Evolutionary conservation across 2,888 invertebrate genomes (phyloP).

Genomic region (Eupsilia transversa): DNA sequence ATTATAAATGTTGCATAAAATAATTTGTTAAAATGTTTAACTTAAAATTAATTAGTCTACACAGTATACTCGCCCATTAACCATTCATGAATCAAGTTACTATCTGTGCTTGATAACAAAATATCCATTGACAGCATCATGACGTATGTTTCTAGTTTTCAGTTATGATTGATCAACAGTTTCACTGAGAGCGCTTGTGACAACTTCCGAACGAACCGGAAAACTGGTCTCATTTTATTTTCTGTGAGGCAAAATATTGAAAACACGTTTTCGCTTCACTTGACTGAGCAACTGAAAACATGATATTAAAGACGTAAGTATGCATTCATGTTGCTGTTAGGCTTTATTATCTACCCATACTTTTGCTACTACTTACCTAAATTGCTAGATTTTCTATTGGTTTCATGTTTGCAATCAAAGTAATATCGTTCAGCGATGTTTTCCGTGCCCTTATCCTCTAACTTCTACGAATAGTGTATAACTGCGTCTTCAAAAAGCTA

Average conservation of each 20-base stretch:
- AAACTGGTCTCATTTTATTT: slow-evolving; percentile 23
- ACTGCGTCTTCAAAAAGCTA: slow-evolving; percentile 48
- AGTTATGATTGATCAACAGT: slow-evolving; percentile 21
- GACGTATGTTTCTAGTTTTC: slow-evolving; percentile 3
- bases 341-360: background rate
- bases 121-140: background rate
- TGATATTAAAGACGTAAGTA: background rate
- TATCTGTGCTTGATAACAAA: background rate
- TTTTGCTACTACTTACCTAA: background rate
- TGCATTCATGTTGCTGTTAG: background rate
- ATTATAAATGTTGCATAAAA: slow-evolving; percentile 27
- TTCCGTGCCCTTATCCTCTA: background rate
- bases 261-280: slow-evolving; percentile 6
- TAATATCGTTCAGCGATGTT: background rate
- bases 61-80: background rate
- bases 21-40: slow-evolving; percentile 20
- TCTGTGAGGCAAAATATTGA: background rate
- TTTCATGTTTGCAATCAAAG: background rate
- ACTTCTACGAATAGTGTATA: slow-evolving; percentile 44
- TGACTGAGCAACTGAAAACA: slow-evolving; percentile 11
- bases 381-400: background rate
- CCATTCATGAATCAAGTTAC: background rate
- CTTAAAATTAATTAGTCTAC: background rate
- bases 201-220: slow-evolving; percentile 8
- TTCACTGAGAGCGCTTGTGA: slow-evolving; percentile 14